These are phyloP conservation scores for Penaeus indicus DNA, from an alignment of 1,140 invertebrate genomes.

Conservation along the genomic window DNA sequence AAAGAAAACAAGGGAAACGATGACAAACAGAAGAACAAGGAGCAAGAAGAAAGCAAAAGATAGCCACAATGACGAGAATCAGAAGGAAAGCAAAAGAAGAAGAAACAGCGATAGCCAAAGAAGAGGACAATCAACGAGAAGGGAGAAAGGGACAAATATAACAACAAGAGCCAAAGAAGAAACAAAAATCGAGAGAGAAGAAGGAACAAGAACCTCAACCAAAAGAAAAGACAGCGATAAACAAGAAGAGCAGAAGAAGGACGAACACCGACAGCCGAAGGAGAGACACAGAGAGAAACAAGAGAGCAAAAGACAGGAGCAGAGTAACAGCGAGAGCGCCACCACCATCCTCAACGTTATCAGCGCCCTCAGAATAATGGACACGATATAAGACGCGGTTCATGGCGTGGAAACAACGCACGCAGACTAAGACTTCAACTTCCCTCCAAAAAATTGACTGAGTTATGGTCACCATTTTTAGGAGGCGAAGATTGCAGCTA, in stretches of 20 bases:
- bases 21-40: too few species aligned
- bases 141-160: too few species aligned
- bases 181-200: not conserved
- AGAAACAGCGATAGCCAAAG: too few species aligned
- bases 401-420: conserved; percentile 59
- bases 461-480: conserved; percentile 60
- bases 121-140: too few species aligned
- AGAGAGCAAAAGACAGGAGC: conserved; percentile 28
- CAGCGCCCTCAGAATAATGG: conserved; percentile 49
- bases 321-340: conserved; percentile 10
- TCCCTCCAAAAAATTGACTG: conserved; percentile 52
- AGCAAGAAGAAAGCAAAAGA: too few species aligned
- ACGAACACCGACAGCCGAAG: conserved; percentile 1
- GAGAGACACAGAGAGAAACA: not conserved
- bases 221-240: not conserved
- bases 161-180: too few species aligned
- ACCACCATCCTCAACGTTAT: conserved; percentile 38
- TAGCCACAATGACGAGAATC: too few species aligned
- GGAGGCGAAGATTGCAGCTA: conserved; percentile 58
- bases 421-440: conserved; percentile 60
- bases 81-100: too few species aligned
- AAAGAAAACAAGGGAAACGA: too few species aligned
- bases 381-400: conserved; percentile 61
- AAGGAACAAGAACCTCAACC: conserved; percentile 19
- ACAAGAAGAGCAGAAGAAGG: too few species aligned